phyloP scores from a whole-genome alignment of 92 coral and sea anemone species.

The Montipora capitata region DNA sequence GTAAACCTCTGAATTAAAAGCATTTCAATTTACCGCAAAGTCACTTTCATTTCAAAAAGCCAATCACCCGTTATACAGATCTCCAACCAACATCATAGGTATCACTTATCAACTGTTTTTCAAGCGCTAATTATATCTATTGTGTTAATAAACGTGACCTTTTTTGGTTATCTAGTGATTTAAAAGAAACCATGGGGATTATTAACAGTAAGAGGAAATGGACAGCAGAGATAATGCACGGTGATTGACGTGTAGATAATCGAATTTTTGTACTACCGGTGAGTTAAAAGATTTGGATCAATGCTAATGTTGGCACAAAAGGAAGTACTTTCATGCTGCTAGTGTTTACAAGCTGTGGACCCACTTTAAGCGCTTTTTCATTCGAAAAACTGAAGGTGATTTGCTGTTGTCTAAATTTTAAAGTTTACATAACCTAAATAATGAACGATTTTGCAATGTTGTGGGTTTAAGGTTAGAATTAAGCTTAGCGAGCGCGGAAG shows the following conservation, averaged over 20 bases:
- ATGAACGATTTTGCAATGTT: neutral
- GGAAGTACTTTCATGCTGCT: neutral
- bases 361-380: neutral
- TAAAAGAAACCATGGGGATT: neutral
- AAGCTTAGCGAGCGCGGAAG: neutral
- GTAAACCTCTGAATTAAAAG: too few relatives aligned
- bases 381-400: neutral
- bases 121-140: neutral
- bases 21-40: too few relatives aligned
- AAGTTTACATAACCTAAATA: neutral
- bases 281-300: neutral
- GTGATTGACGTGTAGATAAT: neutral
- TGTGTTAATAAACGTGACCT: slow-evolving; percentile 9
- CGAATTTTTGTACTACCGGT: neutral
- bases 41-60: too few relatives aligned
- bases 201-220: neutral
- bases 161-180: neutral
- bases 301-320: neutral
- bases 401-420: neutral
- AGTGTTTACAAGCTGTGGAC: neutral
- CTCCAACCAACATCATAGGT: too few relatives aligned
- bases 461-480: neutral
- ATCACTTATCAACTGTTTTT: neutral
- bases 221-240: neutral
- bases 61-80: too few relatives aligned